Base-by-base conservation (phyloP, 2,797 vertebrate genomes). In the Nannoperca australis region DNA sequence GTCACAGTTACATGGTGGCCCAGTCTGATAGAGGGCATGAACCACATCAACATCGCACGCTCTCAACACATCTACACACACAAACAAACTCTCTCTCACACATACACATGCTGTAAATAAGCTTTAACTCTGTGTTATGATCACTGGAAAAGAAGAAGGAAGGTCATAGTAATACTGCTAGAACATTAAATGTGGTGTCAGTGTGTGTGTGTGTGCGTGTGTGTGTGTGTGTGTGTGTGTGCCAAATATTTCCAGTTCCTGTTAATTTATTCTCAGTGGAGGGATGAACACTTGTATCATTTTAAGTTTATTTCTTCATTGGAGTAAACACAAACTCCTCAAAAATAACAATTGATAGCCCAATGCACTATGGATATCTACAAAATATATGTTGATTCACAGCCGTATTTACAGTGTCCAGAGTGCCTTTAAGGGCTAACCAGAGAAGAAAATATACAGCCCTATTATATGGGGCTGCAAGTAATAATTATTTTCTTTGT, bases 1-100 rank as follows among this genome's bases (percentile, higher is more conserved):
- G 84, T 89, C 90, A 86, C 80, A 86, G 89, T 87, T 89, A 92
- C 89, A 93, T 77, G 85, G 92, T 89, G 85, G 89, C 73, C 88
- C 54, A 51, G 78, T 83, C 85, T 90, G 87, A 91, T 90, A 85
- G 86, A 92, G 91, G 88, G 81, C 84, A 85, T 51, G 83, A 84
- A 87, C 84, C 87, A 84, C 72, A 85, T 74, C 78, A 68, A 64
- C 67, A 78, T 64, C 49, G 77, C 76, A 82, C 34, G 34, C 36
- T 49, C 32, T 27, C 36, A 73, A 49, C 74, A 68, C 32, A 65
- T 7, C 73, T 18, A 45, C 50, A 78, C 69, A 74, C 51, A n/a
- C 62, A 70, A 45, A 50, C 44, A 67, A 50, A 27, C 34, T 34
- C 34, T 34, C 34, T 34, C 34, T 20, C 55, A 56, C 2, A 42